Base-by-base conservation (phyloP, 2,888 invertebrate genomes). In the Cylloceria caligata region DNA sequence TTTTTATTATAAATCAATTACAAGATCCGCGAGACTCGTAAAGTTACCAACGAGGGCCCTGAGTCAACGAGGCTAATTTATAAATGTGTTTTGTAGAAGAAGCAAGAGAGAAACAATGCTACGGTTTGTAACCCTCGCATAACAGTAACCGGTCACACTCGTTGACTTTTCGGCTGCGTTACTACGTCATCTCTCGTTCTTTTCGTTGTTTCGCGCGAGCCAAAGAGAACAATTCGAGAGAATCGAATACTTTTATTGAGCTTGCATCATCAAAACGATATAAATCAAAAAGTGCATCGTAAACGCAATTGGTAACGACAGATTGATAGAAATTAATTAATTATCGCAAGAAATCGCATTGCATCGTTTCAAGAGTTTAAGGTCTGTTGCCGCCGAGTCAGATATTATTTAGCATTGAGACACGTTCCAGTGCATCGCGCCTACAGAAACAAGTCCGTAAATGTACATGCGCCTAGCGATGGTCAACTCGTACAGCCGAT, bases 81-180 rank as follows among this genome's bases (percentile, higher is more conserved):
- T 71, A 82, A 79, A 72, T 75, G 67, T 62, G 79, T 72, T 82
- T 60, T 47, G 72, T 82, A 85, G 83, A 74, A 81, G 68, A 71
- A 84, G 80, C 78, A 57, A 80, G 75, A 86, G 86, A 88, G 83
- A 87, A 88, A 89, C 88, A 88, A 87, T 84, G 87, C 85, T 84
- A 87, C 87, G 88, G 88, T 86, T 86, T 81, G 85, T 84, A 86
- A 87, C 42, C 86, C 81, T 78, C 87, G 87, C 88, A 90, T 92
- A 92, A 92, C 92, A 91, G 92, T 92, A 92, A 91, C 88, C 84
- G 90, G 92, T 92, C 91, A 92, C 91, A 92, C 91, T 91, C 81
- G 90, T 81, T 92, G 91, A 85, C 84, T 91, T 89, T 92, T 91
- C 87, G 88, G 86, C 86, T 85, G 69, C 79, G 79, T 69, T 78